Evolutionary conservation across 2,797 vertebrate genomes (phyloP), one percentile per base, ranked within the genome.

Genomic region (Scolopax rusticola): DNA sequence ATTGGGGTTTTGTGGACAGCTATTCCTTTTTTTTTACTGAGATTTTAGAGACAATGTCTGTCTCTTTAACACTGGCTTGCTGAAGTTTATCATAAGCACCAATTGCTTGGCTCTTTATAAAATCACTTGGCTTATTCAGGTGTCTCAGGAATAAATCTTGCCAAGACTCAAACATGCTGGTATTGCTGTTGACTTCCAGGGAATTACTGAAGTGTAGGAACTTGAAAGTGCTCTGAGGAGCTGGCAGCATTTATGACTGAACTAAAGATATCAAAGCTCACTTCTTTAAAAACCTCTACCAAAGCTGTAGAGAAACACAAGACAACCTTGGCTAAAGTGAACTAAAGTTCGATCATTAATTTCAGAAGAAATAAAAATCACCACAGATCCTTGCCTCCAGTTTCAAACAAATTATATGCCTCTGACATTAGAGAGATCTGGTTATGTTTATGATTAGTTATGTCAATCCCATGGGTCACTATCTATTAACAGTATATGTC

Each of bases 301-400:
- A 73, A 73, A 73, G 13, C 20, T 63, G 16, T 28, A 50, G n/a
- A 83, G n/a, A 75, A 89, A 81, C 3, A 43, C 9, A 67, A 33
- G 5, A 38, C 45, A 19, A 77, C 23, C 43, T 61, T 78, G 8
- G 36, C 15, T 64, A 30, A 60, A 69, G 19, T 57, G 3, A 70
- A 41, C 12, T 59, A 32, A 69, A 51, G 2, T 18, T 15, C 8
- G 5, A 61, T 48, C 5, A 41, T 27, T 56, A 40, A 20, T 38
- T 87, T 74, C 53, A 84, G 53, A 70, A 67, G 45, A 80, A 85
- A 77, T 69, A 87, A 43, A 89, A 91, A 67, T 59, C 47, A 60
- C 6, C 5, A 30, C 4, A 70, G 28, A 18, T 32, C 7, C n/a
- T 83, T 64, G 57, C 25, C 3, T 73, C 4, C 8, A 40, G 8